A percentile compares a stretch with the other conserved stretches of the same genome.
Conservation (phyloP, 2,888 invertebrate genomes). For the Oscheius onirici region DNA sequence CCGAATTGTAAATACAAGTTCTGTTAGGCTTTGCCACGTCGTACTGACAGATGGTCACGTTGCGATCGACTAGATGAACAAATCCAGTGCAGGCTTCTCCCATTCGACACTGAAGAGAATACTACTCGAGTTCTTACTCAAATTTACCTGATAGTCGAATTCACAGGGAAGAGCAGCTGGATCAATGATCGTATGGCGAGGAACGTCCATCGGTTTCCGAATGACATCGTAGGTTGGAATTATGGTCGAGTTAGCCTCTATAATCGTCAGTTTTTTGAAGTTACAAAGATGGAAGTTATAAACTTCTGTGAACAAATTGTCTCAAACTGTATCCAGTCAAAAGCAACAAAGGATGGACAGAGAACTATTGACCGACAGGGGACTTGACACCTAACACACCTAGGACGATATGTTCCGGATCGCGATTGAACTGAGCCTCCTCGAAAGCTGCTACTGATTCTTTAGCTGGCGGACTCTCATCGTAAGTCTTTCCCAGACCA, state of each 20-base stretch:
- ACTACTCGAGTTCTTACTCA: background rate
- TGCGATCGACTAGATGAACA: conserved; percentile 43
- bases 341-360: background rate
- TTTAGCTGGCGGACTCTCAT: background rate
- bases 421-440: conserved; percentile 8
- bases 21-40: conserved; percentile 44
- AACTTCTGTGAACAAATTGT: no score
- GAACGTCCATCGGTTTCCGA: background rate
- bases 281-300: background rate
- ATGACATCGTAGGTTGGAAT: conserved; percentile 31
- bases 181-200: conserved; percentile 34
- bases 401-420: background rate
- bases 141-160: conserved; percentile 51
- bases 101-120: conserved; percentile 49
- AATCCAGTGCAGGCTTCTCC: conserved; percentile 51
- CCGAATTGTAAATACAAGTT: conserved; percentile 48
- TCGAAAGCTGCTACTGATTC: conserved; percentile 13
- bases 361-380: background rate
- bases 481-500: background rate
- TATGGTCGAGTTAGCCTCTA: conserved; percentile 13
- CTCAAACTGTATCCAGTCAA: background rate
- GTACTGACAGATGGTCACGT: conserved; percentile 48
- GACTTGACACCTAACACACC: conserved; percentile 25
- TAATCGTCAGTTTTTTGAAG: background rate
- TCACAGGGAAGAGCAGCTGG: conserved; percentile 50